A percentile compares a stretch with the other conserved stretches of the same genome.
Conservation (phyloP, 2,888 invertebrate genomes). For the Sericinus montela region DNA sequence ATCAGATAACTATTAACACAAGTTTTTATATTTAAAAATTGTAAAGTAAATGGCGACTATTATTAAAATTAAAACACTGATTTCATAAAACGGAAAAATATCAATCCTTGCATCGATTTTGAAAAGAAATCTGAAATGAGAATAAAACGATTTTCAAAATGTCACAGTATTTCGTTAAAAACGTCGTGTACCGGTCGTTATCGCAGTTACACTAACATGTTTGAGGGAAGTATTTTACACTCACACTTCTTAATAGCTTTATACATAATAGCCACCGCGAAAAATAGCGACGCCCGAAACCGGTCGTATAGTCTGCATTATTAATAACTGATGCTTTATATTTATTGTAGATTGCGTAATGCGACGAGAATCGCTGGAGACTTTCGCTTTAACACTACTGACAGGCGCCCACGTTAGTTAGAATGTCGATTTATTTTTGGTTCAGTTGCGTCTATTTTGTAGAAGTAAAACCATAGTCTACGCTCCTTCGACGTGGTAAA, state of each 20-base stretch:
- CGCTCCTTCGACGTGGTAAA: slow-evolving; percentile 31
- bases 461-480: slow-evolving; percentile 34
- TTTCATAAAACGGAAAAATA: neutral
- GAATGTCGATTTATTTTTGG: slow-evolving; percentile 58
- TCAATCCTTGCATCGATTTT: neutral
- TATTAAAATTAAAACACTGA: slow-evolving; percentile 6
- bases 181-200: slow-evolving; percentile 60
- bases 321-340: slow-evolving; percentile 42
- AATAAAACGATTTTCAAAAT: slow-evolving; percentile 20
- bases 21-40: neutral
- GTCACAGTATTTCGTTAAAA: slow-evolving; percentile 28
- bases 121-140: neutral
- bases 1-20: slow-evolving; percentile 22
- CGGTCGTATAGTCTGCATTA: slow-evolving; percentile 44
- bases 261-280: slow-evolving; percentile 50
- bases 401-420: slow-evolving; percentile 40
- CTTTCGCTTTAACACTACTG: slow-evolving; percentile 54
- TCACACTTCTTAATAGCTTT: slow-evolving; percentile 43
- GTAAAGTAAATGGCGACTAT: neutral
- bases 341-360: slow-evolving; percentile 44
- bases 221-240: slow-evolving; percentile 40
- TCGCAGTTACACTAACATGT: slow-evolving; percentile 55
- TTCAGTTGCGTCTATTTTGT: slow-evolving; percentile 28
- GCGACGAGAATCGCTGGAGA: slow-evolving; percentile 34
- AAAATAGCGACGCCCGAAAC: slow-evolving; percentile 52